Conservation (phyloP, 2,113 vertebrate genomes). For the Todiramphus chloris region DNA sequence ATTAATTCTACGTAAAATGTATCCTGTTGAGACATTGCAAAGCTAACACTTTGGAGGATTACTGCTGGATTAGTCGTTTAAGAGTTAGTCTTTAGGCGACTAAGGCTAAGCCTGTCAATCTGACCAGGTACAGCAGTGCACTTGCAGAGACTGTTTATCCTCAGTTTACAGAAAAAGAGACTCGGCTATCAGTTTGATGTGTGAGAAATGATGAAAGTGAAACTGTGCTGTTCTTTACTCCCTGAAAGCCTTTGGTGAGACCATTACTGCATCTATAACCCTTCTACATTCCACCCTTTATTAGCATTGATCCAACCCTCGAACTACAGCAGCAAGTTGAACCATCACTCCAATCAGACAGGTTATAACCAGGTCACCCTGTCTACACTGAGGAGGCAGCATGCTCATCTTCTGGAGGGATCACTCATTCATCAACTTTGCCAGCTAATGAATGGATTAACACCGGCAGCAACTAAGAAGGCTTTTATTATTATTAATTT, state of each 20-base stretch:
- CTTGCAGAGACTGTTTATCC: background rate
- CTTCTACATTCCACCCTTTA: background rate
- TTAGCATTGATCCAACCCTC: background rate
- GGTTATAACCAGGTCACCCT: background rate
- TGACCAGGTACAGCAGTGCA: background rate
- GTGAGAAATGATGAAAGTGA: background rate
- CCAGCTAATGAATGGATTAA: slow-evolving; percentile 3
- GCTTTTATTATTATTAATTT: background rate
- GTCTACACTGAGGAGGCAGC: background rate
- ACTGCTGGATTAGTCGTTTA: background rate
- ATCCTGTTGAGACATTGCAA: background rate
- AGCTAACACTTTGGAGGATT: background rate
- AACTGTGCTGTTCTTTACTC: background rate
- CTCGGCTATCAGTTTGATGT: background rate
- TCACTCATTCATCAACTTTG: background rate
- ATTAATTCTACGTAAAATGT: background rate
- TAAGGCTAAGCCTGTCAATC: background rate
- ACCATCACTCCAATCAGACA: background rate
- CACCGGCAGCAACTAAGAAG: background rate
- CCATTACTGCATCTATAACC: background rate
- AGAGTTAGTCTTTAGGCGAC: background rate
- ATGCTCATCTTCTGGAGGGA: background rate
- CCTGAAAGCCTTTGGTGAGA: background rate
- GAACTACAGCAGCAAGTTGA: background rate
- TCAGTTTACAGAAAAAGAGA: background rate